Conservation (phyloP, 2,888 invertebrate species). For the Drosophila greeni region DNA sequence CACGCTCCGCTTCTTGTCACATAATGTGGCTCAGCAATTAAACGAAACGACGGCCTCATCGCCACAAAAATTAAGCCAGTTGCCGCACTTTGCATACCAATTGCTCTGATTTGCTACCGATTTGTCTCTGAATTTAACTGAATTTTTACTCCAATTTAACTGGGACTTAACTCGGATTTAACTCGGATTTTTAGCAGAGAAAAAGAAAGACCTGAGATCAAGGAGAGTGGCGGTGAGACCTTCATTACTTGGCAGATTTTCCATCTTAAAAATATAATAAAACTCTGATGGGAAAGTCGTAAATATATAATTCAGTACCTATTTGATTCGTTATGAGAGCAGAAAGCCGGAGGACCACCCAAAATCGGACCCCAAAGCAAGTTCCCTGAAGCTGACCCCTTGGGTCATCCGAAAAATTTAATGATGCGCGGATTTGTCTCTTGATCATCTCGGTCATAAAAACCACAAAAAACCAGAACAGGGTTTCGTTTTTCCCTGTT, state of each 20-base stretch:
- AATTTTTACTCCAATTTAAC: background rate
- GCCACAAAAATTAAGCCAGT: conserved; percentile 65
- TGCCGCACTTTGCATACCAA: conserved; percentile 70
- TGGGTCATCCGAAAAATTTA: conserved; percentile 55
- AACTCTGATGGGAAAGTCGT: too few relatives aligned
- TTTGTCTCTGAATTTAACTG: background rate
- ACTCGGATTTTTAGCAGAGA: background rate
- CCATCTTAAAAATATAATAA: background rate
- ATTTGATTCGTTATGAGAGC: background rate
- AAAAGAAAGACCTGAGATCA: background rate
- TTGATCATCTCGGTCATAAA: conserved; percentile 43
- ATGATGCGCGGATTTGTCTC: conserved; percentile 50
- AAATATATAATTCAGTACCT: background rate
- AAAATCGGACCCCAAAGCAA: conserved; percentile 17
- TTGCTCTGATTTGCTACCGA: conserved; percentile 56
- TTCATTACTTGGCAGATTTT: background rate
- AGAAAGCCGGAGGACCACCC: conserved; percentile 4
- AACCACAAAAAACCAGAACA: conserved; percentile 10
- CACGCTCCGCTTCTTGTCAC: conserved; percentile 63
- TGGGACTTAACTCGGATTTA: background rate
- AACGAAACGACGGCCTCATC: conserved; percentile 67
- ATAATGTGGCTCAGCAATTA: conserved; percentile 74
- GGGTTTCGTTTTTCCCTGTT: background rate
- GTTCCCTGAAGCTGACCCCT: conserved; percentile 19
- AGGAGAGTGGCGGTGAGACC: background rate